Percentiles rank a stretch among this genome's conserved stretches.
phyloP scores from a whole-genome alignment of 2,797 vertebrate species.

The Esox masquinongy region DNA sequence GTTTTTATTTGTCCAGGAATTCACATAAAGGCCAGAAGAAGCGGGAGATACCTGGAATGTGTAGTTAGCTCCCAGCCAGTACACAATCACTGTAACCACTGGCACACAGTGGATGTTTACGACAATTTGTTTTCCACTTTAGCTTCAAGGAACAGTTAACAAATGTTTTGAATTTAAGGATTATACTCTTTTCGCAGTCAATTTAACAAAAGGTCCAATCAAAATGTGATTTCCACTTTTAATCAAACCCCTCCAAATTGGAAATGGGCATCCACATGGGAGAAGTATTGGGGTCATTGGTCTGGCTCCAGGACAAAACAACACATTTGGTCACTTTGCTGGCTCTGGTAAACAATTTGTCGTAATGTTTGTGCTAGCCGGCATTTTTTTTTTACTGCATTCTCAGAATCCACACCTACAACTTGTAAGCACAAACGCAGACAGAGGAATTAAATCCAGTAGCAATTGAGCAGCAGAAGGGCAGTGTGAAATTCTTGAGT shows the following conservation, averaged over 20 bases:
- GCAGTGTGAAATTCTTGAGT: not conserved
- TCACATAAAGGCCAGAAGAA: not conserved
- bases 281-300: too few species aligned
- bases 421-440: not conserved
- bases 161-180: not conserved
- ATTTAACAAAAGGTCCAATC: too few species aligned
- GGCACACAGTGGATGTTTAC: not conserved
- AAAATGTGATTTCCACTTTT: too few species aligned
- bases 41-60: not conserved
- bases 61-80: not conserved
- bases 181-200: too few species aligned
- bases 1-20: not conserved
- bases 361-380: too few species aligned
- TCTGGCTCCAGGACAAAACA: too few species aligned
- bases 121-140: not conserved
- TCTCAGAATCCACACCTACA: too few species aligned
- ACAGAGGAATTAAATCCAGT: not conserved
- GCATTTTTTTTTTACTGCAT: too few species aligned
- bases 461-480: not conserved
- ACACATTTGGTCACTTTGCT: too few species aligned
- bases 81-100: constrained; percentile 1
- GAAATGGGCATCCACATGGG: too few species aligned
- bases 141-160: not conserved
- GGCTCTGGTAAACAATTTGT: too few species aligned
- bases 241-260: too few species aligned